Percentiles rank a stretch among this genome's conserved stretches.
phyloP scores from a whole-genome alignment of 1,140 invertebrate species.

The Lycorma delicatula region DNA sequence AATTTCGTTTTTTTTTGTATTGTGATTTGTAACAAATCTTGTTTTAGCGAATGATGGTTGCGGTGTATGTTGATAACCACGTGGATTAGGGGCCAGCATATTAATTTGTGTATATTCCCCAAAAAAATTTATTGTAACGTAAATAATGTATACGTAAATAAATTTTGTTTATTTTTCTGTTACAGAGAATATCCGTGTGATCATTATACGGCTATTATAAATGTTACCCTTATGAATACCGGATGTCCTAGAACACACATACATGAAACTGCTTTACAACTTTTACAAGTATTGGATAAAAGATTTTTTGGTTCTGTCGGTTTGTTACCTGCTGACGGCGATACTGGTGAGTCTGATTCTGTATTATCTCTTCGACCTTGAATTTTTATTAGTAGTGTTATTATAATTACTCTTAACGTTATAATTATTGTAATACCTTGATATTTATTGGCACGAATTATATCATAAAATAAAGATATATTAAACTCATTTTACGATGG shows the following conservation, averaged over 20 bases:
- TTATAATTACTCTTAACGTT: neutral
- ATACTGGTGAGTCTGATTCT: constrained; percentile 21
- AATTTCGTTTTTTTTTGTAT: no score
- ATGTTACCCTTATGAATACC: constrained; percentile 92
- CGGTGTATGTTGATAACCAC: no score
- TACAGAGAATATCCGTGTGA: constrained; percentile 96
- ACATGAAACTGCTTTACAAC: constrained; percentile 85
- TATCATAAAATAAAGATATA: no score
- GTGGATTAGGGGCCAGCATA: no score
- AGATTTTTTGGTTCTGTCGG: constrained; percentile 84
- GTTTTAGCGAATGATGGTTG: no score
- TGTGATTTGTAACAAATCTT: no score
- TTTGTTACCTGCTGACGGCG: constrained; percentile 43
- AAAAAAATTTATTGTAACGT: neutral
- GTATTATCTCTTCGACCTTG: neutral
- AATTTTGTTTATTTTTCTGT: constrained; percentile 20
- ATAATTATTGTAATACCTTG: no score
- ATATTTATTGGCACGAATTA: no score
- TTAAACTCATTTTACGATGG: no score
- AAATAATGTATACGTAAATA: neutral
- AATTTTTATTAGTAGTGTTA: neutral
- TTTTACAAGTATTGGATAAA: constrained; percentile 89
- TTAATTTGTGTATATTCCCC: no score
- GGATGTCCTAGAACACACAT: constrained; percentile 85
- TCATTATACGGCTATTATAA: constrained; percentile 95